phyloP scores from a whole-genome alignment of 92 coral and sea anemone species.

The Palythoa grandis region DNA sequence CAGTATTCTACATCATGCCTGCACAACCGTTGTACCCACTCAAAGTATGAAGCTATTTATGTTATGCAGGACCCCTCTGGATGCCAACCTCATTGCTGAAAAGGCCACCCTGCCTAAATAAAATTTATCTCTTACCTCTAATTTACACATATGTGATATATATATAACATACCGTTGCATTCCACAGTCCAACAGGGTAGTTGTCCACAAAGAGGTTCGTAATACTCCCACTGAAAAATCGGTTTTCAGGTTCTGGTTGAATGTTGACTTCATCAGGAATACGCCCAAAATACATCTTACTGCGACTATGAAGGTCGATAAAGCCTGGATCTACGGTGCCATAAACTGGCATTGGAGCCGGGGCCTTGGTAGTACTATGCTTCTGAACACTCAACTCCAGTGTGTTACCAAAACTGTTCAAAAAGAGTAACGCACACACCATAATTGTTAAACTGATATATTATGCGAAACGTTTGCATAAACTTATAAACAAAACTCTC shows the following conservation, averaged over 20 bases:
- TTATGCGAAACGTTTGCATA: no score
- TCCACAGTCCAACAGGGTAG: conserved; percentile 45
- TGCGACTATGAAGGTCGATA: not conserved
- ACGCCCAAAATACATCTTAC: conserved; percentile 11
- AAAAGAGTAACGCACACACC: not conserved
- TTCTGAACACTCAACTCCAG: not conserved
- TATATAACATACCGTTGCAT: conserved; percentile 22
- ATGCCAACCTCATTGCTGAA: no score
- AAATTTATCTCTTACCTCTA: no score
- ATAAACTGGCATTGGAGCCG: not conserved
- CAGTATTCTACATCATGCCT: no score
- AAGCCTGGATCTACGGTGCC: not conserved
- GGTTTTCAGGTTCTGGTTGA: not conserved
- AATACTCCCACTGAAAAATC: conserved; percentile 13
- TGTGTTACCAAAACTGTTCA: not conserved
- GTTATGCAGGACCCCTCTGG: no score
- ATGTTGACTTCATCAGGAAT: not conserved
- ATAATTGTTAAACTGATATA: not conserved
- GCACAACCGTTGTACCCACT: no score
- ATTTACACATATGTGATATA: no score
- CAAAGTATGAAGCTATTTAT: no score
- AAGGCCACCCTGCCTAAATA: no score
- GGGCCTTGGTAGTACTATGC: not conserved
- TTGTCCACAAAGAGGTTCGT: conserved; percentile 18
- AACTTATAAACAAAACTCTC: not conserved